Evolutionary conservation across 2,113 vertebrate species (phyloP), one percentile per base, ranked within the genome.

Genomic region (Hiodon tergisus): DNA sequence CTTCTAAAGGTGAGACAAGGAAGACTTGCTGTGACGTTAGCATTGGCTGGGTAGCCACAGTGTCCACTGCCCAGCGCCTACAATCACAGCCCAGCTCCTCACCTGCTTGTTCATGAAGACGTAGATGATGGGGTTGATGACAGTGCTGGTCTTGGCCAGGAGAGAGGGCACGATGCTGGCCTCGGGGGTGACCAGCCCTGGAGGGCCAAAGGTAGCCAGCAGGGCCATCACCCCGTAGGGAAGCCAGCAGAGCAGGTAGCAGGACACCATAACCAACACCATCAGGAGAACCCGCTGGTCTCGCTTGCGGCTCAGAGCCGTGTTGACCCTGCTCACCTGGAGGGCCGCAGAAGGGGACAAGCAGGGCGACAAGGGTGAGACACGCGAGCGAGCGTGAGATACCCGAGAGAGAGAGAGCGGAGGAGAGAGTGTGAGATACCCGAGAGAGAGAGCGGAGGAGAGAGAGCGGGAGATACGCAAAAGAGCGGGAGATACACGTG

Each of bases 61-160:
- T 31, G 31, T 31, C 31, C 31, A 2, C 31, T 31, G 31, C 31
- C 2, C 31, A 31, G 31, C 31, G 31, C 31, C 31, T 31, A 31
- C 31, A 31, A 31, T 2, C 1, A 31, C 3, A 17, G 9, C 60
- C n/a, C 10, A 5, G 7, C n/a, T 47, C 69, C 84, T 78, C 81
- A 90, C 88, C 88, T 88, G 85, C 74, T 88, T 91, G 79, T 90
- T 91, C 81, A 91, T 77, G 53, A 89, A 89, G 16, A 89, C 70
- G 66, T 89, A 90, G 79, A 88, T 89, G 82, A 90, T 70, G 54
- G 88, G 87, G 77, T 88, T 89, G 76, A 87, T 87, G 80, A 85
- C 81, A 0, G 88, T 87, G 76, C 88, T 92, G 78, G 79, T 84
- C 77, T 92, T 89, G 78, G 86, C 89, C 2, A 89, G 84, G 52